Evolutionary conservation across 2,888 invertebrate species (phyloP).

Genomic region (Xestia c-nigrum): DNA sequence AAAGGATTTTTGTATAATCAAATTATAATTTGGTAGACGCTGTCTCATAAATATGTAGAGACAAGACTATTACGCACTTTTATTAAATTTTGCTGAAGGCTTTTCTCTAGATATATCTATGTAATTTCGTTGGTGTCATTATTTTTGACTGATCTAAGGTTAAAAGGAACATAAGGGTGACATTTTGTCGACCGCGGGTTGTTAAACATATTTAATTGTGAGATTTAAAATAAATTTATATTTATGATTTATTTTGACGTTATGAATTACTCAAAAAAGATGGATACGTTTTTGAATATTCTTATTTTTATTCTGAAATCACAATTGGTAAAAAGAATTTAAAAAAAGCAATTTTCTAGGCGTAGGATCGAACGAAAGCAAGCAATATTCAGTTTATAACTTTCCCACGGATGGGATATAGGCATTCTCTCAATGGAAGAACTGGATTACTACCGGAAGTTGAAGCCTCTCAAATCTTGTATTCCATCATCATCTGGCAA

Average conservation of each 20-base stretch:
- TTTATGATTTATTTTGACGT: conserved; percentile 22
- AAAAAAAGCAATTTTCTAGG: background rate
- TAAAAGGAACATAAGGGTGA: conserved; percentile 25
- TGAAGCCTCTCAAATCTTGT: too few species aligned
- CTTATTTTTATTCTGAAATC: background rate
- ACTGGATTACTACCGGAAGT: too few species aligned
- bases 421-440: background rate
- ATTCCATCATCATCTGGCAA: too few species aligned
- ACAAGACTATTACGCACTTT: conserved; percentile 49
- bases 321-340: background rate
- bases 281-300: conserved; percentile 9
- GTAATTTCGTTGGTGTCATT: conserved; percentile 42
- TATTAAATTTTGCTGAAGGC: conserved; percentile 56
- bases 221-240: conserved; percentile 30
- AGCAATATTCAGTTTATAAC: background rate
- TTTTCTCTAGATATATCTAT: conserved; percentile 35
- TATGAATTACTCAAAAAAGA: conserved; percentile 18
- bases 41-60: conserved; percentile 64
- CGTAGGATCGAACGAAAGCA: background rate
- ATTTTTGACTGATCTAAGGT: conserved; percentile 50
- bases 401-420: background rate
- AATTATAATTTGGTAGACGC: conserved; percentile 62
- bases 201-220: conserved; percentile 27
- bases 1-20: conserved; percentile 57
- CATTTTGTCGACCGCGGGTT: conserved; percentile 20